A percentile compares a stretch with the other conserved stretches of the same genome.
Evolutionary conservation across 2,797 vertebrate genomes (phyloP).

Genomic region (Sebastes diaconus): DNA sequence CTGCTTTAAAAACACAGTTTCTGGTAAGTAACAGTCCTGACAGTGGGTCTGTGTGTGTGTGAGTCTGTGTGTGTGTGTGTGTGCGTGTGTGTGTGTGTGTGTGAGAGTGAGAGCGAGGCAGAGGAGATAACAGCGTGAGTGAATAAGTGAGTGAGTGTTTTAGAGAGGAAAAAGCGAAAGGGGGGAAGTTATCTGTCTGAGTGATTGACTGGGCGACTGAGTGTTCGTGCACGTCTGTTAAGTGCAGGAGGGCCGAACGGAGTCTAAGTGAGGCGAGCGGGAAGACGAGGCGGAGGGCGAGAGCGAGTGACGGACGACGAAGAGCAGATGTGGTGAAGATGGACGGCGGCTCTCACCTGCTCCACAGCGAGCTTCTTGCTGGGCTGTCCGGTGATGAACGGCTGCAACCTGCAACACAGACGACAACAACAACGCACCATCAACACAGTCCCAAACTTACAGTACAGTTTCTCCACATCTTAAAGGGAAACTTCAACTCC

Average conservation of each 20-base stretch:
- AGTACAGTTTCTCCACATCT: too few relatives aligned
- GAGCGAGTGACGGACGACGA: not conserved
- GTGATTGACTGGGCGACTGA: not conserved
- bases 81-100: too few relatives aligned
- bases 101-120: not conserved
- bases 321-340: not conserved
- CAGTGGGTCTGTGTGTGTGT: not conserved
- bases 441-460: not conserved
- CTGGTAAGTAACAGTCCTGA: not conserved
- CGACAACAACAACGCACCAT: not conserved
- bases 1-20: not conserved
- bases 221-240: rapidly evolving
- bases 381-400: constrained; percentile 84
- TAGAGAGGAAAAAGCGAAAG: not conserved
- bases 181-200: not conserved
- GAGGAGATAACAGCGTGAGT: not conserved
- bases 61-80: too few relatives aligned
- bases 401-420: constrained; percentile 84
- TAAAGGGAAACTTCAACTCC: too few relatives aligned
- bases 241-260: not conserved
- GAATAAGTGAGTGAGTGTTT: not conserved
- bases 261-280: not conserved
- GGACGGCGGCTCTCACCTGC: constrained; percentile 81
- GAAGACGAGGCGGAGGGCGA: not conserved
- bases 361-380: constrained; percentile 85